Evolutionary conservation across 2,888 invertebrate genomes (phyloP).

Genomic region (Papilio demoleus): DNA sequence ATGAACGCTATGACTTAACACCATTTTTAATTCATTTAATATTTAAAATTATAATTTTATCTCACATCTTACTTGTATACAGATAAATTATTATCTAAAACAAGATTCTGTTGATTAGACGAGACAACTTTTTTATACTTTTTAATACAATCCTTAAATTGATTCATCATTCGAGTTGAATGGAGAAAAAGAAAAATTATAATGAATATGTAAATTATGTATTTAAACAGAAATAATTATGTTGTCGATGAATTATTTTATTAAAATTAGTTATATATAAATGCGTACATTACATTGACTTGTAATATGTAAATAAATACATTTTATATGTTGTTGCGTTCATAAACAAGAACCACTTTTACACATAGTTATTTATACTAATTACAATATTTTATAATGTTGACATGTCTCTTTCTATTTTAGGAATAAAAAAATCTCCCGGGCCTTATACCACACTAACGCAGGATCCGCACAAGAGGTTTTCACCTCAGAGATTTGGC

Average conservation of each 20-base stretch:
- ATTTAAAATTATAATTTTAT: conserved; percentile 79
- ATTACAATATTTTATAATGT: neutral
- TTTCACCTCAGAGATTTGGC: too few species aligned
- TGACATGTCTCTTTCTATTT: neutral
- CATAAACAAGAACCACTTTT: neutral
- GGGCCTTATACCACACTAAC: too few species aligned
- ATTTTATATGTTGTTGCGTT: neutral
- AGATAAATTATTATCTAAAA: conserved; percentile 73
- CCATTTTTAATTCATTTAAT: conserved; percentile 68
- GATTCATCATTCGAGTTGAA: conserved; percentile 18
- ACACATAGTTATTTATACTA: neutral
- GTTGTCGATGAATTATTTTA: neutral
- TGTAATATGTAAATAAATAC: conserved; percentile 7
- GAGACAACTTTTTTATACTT: conserved; percentile 38
- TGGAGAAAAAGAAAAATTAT: neutral
- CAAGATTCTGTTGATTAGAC: conserved; percentile 75
- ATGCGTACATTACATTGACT: neutral
- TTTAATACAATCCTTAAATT: conserved; percentile 32
- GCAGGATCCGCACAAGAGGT: too few species aligned
- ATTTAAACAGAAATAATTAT: conserved; percentile 6
- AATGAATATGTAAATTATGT: conserved; percentile 26
- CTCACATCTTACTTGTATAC: conserved; percentile 74
- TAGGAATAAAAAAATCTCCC: too few species aligned
- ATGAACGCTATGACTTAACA: conserved; percentile 74
- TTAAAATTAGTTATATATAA: conserved; percentile 14